A percentile compares a stretch with the other conserved stretches of the same genome.
Conservation (phyloP, 2,888 invertebrate genomes). For the Antheraea assamensis region DNA sequence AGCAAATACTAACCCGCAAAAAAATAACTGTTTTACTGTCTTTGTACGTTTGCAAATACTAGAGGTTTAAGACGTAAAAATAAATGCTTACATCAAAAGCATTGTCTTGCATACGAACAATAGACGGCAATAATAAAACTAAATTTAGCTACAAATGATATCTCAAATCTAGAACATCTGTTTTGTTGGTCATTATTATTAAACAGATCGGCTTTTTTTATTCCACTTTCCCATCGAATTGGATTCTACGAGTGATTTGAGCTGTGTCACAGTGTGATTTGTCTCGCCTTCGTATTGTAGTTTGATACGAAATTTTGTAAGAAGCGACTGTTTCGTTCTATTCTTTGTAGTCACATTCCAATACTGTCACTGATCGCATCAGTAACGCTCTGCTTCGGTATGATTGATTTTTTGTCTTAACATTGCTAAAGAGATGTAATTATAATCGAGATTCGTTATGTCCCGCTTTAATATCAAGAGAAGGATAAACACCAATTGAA, state of each 20-base stretch:
- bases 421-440: conserved; percentile 20
- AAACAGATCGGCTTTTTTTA: conserved; percentile 47
- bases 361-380: conserved; percentile 48
- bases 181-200: conserved; percentile 41
- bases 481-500: background rate
- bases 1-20: conserved; percentile 14
- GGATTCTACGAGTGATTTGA: conserved; percentile 50
- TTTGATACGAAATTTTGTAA: conserved; percentile 55
- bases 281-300: conserved; percentile 46
- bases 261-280: conserved; percentile 57
- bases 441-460: conserved; percentile 15
- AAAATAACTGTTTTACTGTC: conserved; percentile 14
- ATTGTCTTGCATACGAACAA: conserved; percentile 23
- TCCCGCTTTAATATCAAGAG: conserved; percentile 7
- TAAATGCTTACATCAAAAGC: conserved; percentile 20
- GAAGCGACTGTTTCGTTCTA: conserved; percentile 53
- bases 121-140: conserved; percentile 26
- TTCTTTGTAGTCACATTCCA: conserved; percentile 64
- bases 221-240: conserved; percentile 59
- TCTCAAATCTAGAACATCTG: conserved; percentile 19
- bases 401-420: conserved; percentile 37
- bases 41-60: conserved; percentile 16
- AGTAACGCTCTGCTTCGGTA: conserved; percentile 42
- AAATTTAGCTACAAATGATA: conserved; percentile 29
- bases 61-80: conserved; percentile 15